Conservation (phyloP, 2,113 vertebrate genomes). For the Regulus satrapa region DNA sequence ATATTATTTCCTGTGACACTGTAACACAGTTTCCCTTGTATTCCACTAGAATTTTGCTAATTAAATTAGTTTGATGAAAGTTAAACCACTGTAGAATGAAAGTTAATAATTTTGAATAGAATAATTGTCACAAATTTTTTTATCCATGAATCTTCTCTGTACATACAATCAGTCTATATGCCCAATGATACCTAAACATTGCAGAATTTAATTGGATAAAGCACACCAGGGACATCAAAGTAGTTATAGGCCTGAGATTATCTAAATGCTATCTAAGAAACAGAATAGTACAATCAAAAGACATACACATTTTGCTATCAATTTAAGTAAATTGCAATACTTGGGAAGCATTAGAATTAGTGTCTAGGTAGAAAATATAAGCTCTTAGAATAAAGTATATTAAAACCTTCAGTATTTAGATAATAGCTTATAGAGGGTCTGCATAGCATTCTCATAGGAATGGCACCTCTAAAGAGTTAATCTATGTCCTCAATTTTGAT, state of each 20-base stretch:
- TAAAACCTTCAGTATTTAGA: background rate
- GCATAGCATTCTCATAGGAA: background rate
- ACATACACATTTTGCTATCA: background rate
- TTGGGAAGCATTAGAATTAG: background rate
- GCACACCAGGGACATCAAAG: background rate
- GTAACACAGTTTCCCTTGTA: background rate
- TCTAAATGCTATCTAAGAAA: background rate
- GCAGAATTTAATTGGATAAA: background rate
- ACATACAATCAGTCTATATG: background rate
- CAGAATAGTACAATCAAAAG: background rate
- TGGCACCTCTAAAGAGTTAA: background rate
- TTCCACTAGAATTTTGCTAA: background rate
- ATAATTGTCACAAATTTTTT: background rate
- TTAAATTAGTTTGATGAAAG: background rate
- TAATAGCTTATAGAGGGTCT: background rate
- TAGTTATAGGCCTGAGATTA: background rate
- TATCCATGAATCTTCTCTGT: background rate
- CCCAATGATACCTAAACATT: background rate
- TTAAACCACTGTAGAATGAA: background rate
- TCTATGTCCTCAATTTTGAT: background rate
- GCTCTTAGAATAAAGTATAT: background rate
- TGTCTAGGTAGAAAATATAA: background rate
- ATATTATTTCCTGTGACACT: background rate
- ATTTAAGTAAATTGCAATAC: background rate
- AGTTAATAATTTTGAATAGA: background rate